Conservation (phyloP, 2,888 invertebrate species). For the Encarsia formosa region DNA sequence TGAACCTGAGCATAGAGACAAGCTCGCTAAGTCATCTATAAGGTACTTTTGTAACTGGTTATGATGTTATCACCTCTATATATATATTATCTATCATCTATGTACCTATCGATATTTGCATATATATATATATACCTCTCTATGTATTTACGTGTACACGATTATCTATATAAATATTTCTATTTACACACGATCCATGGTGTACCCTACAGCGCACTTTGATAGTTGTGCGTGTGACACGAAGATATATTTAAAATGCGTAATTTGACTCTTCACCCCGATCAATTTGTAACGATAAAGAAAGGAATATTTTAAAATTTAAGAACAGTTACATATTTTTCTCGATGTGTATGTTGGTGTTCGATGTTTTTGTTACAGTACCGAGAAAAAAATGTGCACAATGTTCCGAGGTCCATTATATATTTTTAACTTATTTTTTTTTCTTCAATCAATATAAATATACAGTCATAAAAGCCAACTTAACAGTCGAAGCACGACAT, state of each 20-base stretch:
- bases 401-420: slow-evolving; percentile 14
- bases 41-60: slow-evolving; percentile 52
- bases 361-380: no score
- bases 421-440: slow-evolving; percentile 9
- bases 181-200: no score
- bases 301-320: no score
- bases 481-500: slow-evolving; percentile 24
- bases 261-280: no score
- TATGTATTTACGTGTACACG: slow-evolving; percentile 25
- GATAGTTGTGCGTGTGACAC: no score
- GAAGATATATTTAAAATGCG: no score
- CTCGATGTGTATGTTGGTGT: no score
- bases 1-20: slow-evolving; percentile 52
- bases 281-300: no score
- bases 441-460: background rate
- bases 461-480: slow-evolving; percentile 11
- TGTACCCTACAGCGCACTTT: no score
- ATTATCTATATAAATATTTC: slow-evolving; percentile 29
- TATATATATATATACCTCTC: slow-evolving; percentile 5
- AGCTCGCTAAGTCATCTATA: slow-evolving; percentile 51
- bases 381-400: slow-evolving; percentile 20
- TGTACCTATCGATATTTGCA: slow-evolving; percentile 11
- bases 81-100: slow-evolving; percentile 28
- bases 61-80: slow-evolving; percentile 44
- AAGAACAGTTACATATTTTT: no score